These are phyloP conservation scores for Ondatra zibethicus DNA, from an alignment of 2,113 vertebrate genomes.

Conservation along the genomic window DNA sequence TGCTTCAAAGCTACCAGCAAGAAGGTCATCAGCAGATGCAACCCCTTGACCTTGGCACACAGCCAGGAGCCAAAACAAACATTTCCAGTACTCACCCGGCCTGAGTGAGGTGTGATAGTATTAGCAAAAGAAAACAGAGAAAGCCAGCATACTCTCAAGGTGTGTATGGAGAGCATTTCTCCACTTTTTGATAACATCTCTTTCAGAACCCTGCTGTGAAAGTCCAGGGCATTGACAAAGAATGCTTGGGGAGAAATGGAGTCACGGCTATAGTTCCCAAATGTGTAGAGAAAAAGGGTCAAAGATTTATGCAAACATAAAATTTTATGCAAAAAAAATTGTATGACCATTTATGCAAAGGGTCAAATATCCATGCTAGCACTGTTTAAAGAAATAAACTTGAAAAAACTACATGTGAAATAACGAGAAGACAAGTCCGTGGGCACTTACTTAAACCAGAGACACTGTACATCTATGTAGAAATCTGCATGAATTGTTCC, in stretches of 20 bases:
- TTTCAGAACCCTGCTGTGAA: background rate
- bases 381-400: slow-evolving; percentile 47
- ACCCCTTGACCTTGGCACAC: background rate
- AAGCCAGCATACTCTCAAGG: background rate
- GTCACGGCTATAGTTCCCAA: background rate
- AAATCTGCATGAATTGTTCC: slow-evolving; percentile 5
- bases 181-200: background rate
- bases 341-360: background rate
- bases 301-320: background rate
- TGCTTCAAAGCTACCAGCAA: background rate
- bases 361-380: background rate
- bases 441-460: background rate
- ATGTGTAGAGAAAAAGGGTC: slow-evolving; percentile 38
- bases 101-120: background rate
- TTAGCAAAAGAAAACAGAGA: background rate
- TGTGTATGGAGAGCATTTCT: background rate
- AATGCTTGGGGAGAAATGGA: background rate
- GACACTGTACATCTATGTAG: background rate
- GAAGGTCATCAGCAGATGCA: background rate
- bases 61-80: background rate
- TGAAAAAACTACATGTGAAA: background rate
- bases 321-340: too few relatives aligned
- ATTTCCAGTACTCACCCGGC: background rate
- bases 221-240: background rate
- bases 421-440: slow-evolving; percentile 31